Percentiles rank a stretch among this genome's conserved stretches.
phyloP scores from a whole-genome alignment of 2,888 invertebrate genomes.

The Neocrepidodera transversa region DNA sequence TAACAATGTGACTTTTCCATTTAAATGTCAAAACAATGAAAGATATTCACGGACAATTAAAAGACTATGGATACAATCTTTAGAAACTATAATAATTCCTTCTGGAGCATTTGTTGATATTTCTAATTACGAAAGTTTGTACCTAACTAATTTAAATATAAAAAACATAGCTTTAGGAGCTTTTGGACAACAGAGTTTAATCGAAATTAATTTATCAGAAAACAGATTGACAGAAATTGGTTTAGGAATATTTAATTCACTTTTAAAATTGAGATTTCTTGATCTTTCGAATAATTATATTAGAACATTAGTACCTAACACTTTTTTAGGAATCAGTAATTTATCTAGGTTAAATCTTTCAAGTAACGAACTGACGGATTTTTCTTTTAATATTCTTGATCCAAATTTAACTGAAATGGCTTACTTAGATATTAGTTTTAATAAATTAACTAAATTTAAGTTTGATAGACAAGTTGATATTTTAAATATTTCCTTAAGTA shows the following conservation, averaged over 20 bases:
- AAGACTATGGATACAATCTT: too few species aligned
- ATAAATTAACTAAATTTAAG: conserved; percentile 2
- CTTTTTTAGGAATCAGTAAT: conserved; percentile 1
- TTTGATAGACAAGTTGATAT: neutral
- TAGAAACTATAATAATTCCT: too few species aligned
- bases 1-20: too few species aligned
- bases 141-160: neutral
- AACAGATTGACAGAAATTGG: conserved; percentile 5
- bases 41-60: too few species aligned
- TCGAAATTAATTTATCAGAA: conserved; percentile 50
- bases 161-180: neutral
- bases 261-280: neutral
- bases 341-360: conserved; percentile 16
- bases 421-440: neutral
- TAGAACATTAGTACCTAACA: neutral
- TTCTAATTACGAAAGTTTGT: neutral
- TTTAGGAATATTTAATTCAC: conserved; percentile 21
- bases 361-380: neutral
- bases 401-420: conserved; percentile 1
- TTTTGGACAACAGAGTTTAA: conserved; percentile 42
- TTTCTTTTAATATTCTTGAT: conserved; percentile 1
- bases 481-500: neutral
- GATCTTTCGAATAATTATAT: conserved; percentile 18
- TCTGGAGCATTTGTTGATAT: neutral
- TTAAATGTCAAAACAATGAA: too few species aligned